Conservation (phyloP, 2,888 invertebrate genomes). For the Adela reaumurella region DNA sequence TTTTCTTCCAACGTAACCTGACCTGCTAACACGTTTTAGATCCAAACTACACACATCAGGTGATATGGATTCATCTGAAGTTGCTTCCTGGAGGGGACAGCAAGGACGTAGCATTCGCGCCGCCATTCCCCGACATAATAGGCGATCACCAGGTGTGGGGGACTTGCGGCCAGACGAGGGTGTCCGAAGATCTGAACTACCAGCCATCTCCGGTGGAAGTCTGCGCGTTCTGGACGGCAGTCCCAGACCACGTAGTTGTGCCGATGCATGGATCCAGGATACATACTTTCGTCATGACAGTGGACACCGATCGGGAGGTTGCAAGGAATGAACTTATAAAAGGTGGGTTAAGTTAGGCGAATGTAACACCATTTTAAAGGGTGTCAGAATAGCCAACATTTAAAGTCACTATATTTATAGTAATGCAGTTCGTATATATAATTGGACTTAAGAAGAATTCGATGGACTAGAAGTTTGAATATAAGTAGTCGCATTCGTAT, state of each 20-base stretch:
- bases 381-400: too few relatives aligned
- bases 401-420: too few relatives aligned
- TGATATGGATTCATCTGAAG: constrained; percentile 44
- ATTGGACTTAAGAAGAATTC: too few relatives aligned
- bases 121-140: constrained; percentile 33
- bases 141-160: constrained; percentile 34
- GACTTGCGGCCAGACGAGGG: constrained; percentile 37
- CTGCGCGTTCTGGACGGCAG: constrained; percentile 46
- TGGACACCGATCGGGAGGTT: constrained; percentile 43
- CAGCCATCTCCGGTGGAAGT: constrained; percentile 35
- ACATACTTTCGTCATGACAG: constrained; percentile 52
- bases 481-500: constrained; percentile 3
- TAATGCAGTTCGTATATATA: too few relatives aligned
- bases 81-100: constrained; percentile 37
- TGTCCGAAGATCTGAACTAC: constrained; percentile 32
- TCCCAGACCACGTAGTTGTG: constrained; percentile 42
- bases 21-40: constrained; percentile 22
- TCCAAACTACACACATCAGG: constrained; percentile 38
- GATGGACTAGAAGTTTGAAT: too few relatives aligned
- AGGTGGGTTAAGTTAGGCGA: too few relatives aligned
- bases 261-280: constrained; percentile 41
- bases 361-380: too few relatives aligned
- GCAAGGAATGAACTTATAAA: constrained; percentile 38
- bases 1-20: too few relatives aligned
- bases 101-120: constrained; percentile 34